These are phyloP conservation scores for Macquaria australasica DNA, from an alignment of 2,113 vertebrate species.

Conservation along the genomic window DNA sequence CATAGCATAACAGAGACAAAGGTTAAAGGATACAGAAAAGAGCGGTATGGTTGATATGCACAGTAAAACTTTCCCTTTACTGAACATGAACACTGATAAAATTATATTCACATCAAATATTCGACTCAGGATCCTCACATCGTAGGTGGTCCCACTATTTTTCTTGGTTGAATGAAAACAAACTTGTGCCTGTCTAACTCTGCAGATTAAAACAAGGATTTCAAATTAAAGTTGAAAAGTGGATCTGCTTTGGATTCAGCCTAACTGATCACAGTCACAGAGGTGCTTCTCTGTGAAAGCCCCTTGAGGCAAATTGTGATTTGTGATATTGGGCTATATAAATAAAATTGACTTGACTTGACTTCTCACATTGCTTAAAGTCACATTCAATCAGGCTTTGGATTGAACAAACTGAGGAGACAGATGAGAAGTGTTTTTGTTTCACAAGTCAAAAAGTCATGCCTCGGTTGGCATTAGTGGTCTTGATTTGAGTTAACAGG, in stretches of 20 bases:
- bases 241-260: constrained; percentile 16
- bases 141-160: neutral
- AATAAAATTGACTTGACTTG: no score
- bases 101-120: neutral
- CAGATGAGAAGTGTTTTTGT: neutral
- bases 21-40: constrained; percentile 7
- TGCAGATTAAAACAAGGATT: neutral
- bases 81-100: neutral
- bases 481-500: neutral
- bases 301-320: no score
- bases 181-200: constrained; percentile 6
- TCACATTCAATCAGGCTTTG: neutral
- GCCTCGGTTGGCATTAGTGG: neutral
- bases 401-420: neutral
- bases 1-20: neutral
- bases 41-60: neutral
- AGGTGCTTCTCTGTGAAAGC: no score
- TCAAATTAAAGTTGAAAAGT: neutral
- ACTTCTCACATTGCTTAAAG: neutral
- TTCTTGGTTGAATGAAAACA: neutral
- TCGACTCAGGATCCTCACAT: constrained; percentile 1
- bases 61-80: constrained; percentile 3
- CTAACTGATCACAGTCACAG: neutral
- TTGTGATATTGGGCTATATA: no score
- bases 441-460: neutral